phyloP scores from a whole-genome alignment of 2,888 invertebrate species.

The Autographa pulchrina region DNA sequence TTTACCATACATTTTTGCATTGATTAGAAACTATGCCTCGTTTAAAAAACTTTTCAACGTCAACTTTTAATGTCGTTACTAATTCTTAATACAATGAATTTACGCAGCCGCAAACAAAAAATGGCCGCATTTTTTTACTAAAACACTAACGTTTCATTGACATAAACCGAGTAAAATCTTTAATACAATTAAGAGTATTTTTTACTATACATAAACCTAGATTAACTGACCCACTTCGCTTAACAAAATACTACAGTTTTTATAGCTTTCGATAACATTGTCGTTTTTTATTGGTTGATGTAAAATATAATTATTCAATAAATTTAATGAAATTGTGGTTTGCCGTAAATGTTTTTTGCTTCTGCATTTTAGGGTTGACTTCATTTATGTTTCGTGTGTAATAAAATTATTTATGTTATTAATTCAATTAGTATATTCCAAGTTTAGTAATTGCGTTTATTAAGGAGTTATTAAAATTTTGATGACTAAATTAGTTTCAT shows the following conservation, averaged over 20 bases:
- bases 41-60: too few species aligned
- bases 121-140: constrained; percentile 12
- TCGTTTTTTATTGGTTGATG: constrained; percentile 41
- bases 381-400: background rate
- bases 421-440: background rate
- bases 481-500: background rate
- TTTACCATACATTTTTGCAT: too few species aligned
- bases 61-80: background rate
- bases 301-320: constrained; percentile 38
- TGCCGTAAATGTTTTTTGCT: constrained; percentile 17
- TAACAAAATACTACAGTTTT: constrained; percentile 38
- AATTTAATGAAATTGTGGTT: constrained; percentile 24
- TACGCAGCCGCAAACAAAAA: background rate
- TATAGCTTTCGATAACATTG: constrained; percentile 48
- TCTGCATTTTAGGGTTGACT: constrained; percentile 22
- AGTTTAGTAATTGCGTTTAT: constrained; percentile 6
- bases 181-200: constrained; percentile 45
- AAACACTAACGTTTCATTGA: constrained; percentile 6
- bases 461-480: constrained; percentile 16
- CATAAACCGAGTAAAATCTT: constrained; percentile 21
- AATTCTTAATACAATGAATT: background rate
- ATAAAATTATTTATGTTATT: constrained; percentile 6
- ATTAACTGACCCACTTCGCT: constrained; percentile 51
- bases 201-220: constrained; percentile 52
- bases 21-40: too few species aligned